These are phyloP conservation scores for Amphiura filiformis DNA, from an alignment of 35 echinoderm and acorn worm genomes.

Conservation along the genomic window DNA sequence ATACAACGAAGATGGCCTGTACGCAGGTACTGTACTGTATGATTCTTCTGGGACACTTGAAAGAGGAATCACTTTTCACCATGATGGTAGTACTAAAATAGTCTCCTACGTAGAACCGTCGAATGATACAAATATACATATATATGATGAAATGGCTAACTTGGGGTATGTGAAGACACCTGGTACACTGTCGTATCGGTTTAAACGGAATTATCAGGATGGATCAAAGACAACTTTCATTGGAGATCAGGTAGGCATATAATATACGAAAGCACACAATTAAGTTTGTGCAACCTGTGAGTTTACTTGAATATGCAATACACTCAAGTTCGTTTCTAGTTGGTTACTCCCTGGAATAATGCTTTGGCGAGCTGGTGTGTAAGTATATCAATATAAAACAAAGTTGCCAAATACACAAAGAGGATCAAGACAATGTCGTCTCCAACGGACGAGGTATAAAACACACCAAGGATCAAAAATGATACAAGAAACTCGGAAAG, in stretches of 20 bases:
- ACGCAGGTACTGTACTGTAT: not conserved
- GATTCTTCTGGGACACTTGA: not conserved
- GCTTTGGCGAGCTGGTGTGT: no score
- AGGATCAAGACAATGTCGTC: no score
- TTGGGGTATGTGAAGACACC: not conserved
- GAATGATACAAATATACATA: not conserved
- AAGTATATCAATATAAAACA: no score
- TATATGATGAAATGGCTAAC: constrained; percentile 11
- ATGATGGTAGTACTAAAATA: not conserved
- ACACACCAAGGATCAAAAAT: no score
- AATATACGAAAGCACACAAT: no score
- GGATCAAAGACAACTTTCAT: not conserved
- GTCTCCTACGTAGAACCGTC: not conserved
- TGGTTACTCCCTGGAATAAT: no score
- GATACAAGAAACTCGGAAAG: no score
- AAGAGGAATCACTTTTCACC: not conserved
- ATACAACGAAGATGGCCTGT: not conserved
- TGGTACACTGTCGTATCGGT: constrained; percentile 2
- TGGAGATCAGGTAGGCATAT: constrained; percentile 26
- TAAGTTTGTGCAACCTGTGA: no score
- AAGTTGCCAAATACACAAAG: no score
- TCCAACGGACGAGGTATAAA: no score
- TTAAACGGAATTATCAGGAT: not conserved
- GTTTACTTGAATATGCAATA: no score
- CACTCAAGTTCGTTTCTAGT: no score